These are phyloP conservation scores for Neodon shergylaensis DNA, from an alignment of 2,113 vertebrate species.

Conservation along the genomic window DNA sequence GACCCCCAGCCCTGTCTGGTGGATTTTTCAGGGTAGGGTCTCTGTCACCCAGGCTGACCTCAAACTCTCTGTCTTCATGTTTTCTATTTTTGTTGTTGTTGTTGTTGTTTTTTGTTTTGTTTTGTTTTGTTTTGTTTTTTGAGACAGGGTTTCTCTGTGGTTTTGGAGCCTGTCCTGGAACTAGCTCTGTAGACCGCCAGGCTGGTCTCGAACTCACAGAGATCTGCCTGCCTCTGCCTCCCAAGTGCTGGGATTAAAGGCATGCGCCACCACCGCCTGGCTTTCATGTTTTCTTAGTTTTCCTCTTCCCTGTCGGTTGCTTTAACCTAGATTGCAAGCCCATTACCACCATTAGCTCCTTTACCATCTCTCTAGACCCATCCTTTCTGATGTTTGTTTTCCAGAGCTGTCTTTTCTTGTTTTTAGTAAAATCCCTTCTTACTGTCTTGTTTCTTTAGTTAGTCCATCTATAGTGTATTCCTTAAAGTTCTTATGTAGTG, in stretches of 20 bases:
- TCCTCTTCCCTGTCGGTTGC: neutral
- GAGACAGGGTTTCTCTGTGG: no score
- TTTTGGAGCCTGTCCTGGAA: no score
- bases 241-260: no score
- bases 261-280: no score
- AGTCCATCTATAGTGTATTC: neutral
- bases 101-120: no score
- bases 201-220: no score
- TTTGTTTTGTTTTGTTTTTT: no score
- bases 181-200: no score
- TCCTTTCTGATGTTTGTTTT: constrained; percentile 14
- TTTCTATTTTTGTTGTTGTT: neutral
- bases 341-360: neutral
- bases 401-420: neutral
- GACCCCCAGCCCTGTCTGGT: neutral
- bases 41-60: neutral
- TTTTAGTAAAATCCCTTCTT: neutral
- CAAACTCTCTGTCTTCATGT: no score
- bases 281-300: neutral
- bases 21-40: neutral
- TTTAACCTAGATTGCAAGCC: neutral
- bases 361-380: neutral
- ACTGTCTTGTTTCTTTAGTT: constrained; percentile 1
- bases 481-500: constrained; percentile 1
- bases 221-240: no score